Conservation (phyloP, 2,797 vertebrate species). For the Haliaeetus vocifer region DNA sequence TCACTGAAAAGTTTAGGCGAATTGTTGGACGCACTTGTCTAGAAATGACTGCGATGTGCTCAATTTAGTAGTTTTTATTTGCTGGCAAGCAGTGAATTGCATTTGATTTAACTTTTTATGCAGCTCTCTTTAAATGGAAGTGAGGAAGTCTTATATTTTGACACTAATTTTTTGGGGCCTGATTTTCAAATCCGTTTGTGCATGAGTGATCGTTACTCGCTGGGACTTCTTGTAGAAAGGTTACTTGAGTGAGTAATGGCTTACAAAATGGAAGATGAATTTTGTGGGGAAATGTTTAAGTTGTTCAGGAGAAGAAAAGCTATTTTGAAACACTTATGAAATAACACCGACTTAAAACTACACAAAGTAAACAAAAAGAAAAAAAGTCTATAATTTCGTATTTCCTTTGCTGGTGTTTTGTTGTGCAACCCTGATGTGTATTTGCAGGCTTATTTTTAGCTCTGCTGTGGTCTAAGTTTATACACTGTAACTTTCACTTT, state of each 20-base stretch:
- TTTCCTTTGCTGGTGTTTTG: slow-evolving; percentile 68
- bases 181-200: not conserved
- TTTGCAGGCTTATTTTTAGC: slow-evolving; percentile 64
- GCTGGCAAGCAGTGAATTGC: not conserved
- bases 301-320: not conserved
- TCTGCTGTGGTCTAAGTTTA: slow-evolving; percentile 65
- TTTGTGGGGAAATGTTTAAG: not conserved
- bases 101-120: not conserved
- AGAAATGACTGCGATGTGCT: not conserved
- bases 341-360: slow-evolving; percentile 41
- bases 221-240: not conserved
- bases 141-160: not conserved
- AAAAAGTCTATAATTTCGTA: slow-evolving; percentile 39
- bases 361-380: slow-evolving; percentile 62
- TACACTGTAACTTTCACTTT: slow-evolving; percentile 67
- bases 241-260: not conserved
- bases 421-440: slow-evolving; percentile 44
- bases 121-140: not conserved
- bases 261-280: slow-evolving; percentile 2
- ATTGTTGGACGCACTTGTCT: not conserved
- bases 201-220: not conserved
- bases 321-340: not conserved
- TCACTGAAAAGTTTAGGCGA: not conserved
- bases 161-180: not conserved
- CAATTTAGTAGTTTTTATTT: not conserved